Base-by-base conservation (phyloP, 2,113 vertebrate species). In the Eretmochelys imbricata region DNA sequence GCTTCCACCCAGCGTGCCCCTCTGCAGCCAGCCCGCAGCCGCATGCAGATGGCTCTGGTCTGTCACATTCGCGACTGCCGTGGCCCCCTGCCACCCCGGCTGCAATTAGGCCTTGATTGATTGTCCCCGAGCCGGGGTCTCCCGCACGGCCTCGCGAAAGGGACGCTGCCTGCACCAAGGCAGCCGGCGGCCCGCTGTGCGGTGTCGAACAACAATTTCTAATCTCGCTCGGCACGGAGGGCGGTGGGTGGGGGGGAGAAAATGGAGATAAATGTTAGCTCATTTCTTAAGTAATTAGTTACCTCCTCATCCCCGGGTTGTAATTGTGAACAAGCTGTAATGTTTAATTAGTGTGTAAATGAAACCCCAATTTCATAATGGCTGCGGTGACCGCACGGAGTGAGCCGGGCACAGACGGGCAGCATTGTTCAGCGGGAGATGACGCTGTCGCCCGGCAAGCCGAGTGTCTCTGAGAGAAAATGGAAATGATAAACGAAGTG, bases 341-440 rank as follows among this genome's bases (percentile, higher is more conserved):
- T 99, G 98, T 99, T 99, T 99, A 99, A 99, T 99, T 99, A 99
- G 98, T 98, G 98, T 98, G 98, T 98, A 98, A 99, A 98, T 98
- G 98, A 98, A 98, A 98, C 98, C 98, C 98, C 98, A 98, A 98
- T 98, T 98, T 98, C 98, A 98, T 98, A 98, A 98, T 98, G 98
- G 98, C 98, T 97, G 98, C 79, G 81, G 98, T 98, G 98, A 98
- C 98, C 98, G 98, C 97, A 97, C 98, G 98, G 98, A 98, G 98
- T 98, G 98, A 98, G 98, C 97, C 96, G 95, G 97, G 96, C 97
- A 96, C 98, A 96, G 97, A 97, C 98, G 98, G 98, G 97, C 98
- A 11, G 96, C 98, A 98, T 98, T 98, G 98, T 98, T 97, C 98
- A 98, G 97, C 96, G 46, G 95, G 97, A 98, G 98, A 98, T 98